Base-by-base conservation (phyloP, 2,888 invertebrate genomes). In the Creontiades dilutus region DNA sequence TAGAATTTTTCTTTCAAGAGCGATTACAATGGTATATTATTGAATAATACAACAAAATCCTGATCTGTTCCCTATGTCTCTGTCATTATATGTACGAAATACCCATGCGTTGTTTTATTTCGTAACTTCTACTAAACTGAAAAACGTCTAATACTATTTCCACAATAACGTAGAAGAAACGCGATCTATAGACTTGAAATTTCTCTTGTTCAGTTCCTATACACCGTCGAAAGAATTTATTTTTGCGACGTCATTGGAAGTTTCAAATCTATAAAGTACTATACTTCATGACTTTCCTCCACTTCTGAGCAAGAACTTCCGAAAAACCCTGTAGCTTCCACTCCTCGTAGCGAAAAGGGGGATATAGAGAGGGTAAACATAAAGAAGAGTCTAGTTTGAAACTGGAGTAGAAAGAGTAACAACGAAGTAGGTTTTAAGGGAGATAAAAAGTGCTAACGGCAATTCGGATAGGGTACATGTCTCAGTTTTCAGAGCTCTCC, bases 391-490 rank as follows among this genome's bases (percentile, higher is more conserved):
- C 61, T 61, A 78, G 85, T 61, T 85, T 28, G 61, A 85, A 61
- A 61, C 37, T 82, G 55, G 55, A 48, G 23, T 27, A n/a, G 85
- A 61, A 28, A 57, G 85, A 61, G 85, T 37, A 48, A 37, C 75
- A 86, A 86, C 86, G 75, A 86, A 75, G 86, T 75, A 75, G 68
- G 86, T 68, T 86, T 86, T 86, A 86, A 86, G 86, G 76, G 86
- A 68, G 86, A 86, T 86, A 86, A 86, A 86, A 86, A 86, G 68
- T 75, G 75, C 46, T 86, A 86, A 86, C 86, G 86, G 68, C 75
- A 52, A 68, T 68, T 75, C 47, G 76, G 75, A 48, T 75, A 47
- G 85, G 47, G 55, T 46, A 76, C 86, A 75, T 86, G 28, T 86
- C 86, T 75, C 75, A 75, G 86, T 86, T 86, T 76, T 27, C 46